These are phyloP conservation scores for Sporophila hypoxantha DNA, from an alignment of 2,113 vertebrate species.

Conservation along the genomic window DNA sequence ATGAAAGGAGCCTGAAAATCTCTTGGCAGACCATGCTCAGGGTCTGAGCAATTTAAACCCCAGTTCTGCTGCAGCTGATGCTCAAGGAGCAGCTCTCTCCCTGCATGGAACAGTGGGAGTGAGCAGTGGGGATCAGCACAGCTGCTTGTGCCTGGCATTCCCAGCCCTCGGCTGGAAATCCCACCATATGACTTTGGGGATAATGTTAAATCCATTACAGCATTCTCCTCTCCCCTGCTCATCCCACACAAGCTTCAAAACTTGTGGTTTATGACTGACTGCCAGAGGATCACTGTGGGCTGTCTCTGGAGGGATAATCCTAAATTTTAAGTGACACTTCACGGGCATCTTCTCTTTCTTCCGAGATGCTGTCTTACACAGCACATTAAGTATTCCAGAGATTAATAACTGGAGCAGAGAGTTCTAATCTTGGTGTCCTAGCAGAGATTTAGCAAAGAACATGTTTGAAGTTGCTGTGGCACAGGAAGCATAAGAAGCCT, in stretches of 20 bases:
- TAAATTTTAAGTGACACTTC: conserved; percentile 33
- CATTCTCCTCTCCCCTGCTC: conserved; percentile 24
- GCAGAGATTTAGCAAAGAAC: conserved; percentile 6
- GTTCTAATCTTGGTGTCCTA: conserved; percentile 45
- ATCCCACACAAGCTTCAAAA: conserved; percentile 42
- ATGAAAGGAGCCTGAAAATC: neutral
- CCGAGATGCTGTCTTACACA: neutral
- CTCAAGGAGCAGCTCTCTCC: neutral
- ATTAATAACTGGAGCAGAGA: conserved; percentile 39
- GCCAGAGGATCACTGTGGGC: conserved; percentile 3
- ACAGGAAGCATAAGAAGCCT: conserved; percentile 36
- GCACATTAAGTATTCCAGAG: conserved; percentile 22
- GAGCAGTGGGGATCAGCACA: neutral
- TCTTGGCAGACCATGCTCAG: neutral
- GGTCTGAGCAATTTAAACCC: neutral
- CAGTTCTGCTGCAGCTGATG: neutral
- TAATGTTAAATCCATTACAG: conserved; percentile 31
- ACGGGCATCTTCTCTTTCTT: conserved; percentile 17
- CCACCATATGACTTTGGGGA: conserved; percentile 13
- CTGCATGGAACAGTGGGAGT: conserved; percentile 3
- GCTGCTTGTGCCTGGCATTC: neutral
- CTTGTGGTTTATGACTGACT: conserved; percentile 13
- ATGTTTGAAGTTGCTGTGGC: conserved; percentile 15
- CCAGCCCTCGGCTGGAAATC: neutral
- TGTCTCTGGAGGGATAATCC: conserved; percentile 36